Percentiles rank a stretch among this genome's conserved stretches.
Conservation (phyloP, 2,113 vertebrate genomes). For the Rhinoptilus africanus region DNA sequence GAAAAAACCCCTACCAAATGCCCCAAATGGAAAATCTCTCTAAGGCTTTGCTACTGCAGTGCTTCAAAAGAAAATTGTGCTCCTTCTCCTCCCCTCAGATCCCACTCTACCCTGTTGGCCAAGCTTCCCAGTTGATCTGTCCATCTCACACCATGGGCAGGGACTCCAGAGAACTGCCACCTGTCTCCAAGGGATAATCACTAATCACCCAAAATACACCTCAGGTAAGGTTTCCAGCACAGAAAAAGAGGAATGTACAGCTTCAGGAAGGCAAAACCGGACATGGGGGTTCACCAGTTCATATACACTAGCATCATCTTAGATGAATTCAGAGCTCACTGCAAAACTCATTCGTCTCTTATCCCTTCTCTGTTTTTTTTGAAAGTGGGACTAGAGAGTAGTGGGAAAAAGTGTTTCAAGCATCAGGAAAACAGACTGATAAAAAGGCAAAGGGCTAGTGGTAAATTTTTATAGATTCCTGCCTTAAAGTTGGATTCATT, state of each 20-base stretch:
- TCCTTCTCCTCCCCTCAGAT: neutral
- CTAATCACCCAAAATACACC: neutral
- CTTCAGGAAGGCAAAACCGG: neutral
- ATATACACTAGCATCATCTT: neutral
- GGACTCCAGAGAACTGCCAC: neutral
- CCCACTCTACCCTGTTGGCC: neutral
- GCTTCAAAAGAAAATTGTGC: neutral
- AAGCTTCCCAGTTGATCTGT: neutral
- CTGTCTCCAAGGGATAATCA: neutral
- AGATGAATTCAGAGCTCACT: neutral
- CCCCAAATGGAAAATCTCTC: neutral
- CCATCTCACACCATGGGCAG: neutral
- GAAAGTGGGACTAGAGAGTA: neutral
- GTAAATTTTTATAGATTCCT: neutral
- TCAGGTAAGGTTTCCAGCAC: neutral
- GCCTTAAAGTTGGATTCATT: neutral
- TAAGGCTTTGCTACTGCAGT: neutral
- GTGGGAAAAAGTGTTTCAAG: neutral
- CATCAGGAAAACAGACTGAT: neutral
- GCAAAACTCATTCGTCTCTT: neutral
- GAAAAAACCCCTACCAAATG: neutral
- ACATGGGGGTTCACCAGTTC: neutral
- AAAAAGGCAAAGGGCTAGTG: neutral
- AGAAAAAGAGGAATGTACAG: neutral
- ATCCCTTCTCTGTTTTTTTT: neutral